These are phyloP conservation scores for Megaceryle torquata DNA, from an alignment of 2,113 vertebrate genomes.

Conservation along the genomic window DNA sequence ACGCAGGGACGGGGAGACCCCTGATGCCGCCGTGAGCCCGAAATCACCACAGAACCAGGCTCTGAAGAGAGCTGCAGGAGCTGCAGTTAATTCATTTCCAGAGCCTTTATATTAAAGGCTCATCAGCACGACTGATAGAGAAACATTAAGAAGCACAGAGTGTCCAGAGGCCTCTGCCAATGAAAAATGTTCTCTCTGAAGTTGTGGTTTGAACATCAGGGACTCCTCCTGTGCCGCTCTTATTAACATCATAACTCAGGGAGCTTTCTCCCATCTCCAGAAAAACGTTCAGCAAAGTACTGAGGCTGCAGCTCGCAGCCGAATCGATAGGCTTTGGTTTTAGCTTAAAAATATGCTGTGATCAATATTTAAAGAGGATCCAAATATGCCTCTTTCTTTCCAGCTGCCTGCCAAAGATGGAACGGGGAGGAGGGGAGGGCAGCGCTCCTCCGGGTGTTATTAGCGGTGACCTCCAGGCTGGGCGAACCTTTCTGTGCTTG, in stretches of 20 bases:
- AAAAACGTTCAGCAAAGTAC: slow-evolving; percentile 25
- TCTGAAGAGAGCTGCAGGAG: neutral
- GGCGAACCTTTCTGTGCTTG: neutral
- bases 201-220: slow-evolving; percentile 10
- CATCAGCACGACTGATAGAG: neutral
- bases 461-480: neutral
- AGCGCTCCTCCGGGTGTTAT: neutral
- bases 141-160: neutral
- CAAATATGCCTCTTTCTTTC: slow-evolving; percentile 39
- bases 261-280: slow-evolving; percentile 40
- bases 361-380: slow-evolving; percentile 78
- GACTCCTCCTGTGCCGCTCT: slow-evolving; percentile 38
- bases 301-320: slow-evolving; percentile 38
- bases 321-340: slow-evolving; percentile 67
- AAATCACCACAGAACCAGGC: neutral
- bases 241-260: slow-evolving; percentile 75
- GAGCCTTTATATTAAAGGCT: neutral
- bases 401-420: slow-evolving; percentile 55
- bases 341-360: slow-evolving; percentile 48
- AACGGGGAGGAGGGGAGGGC: neutral
- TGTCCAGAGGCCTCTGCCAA: neutral
- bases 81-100: neutral
- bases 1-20: neutral
- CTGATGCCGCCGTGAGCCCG: neutral
- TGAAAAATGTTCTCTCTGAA: slow-evolving; percentile 30